A percentile compares a stretch with the other conserved stretches of the same genome.
Evolutionary conservation across 2,888 invertebrate species (phyloP).

Genomic region (Mesochorus sp.): DNA sequence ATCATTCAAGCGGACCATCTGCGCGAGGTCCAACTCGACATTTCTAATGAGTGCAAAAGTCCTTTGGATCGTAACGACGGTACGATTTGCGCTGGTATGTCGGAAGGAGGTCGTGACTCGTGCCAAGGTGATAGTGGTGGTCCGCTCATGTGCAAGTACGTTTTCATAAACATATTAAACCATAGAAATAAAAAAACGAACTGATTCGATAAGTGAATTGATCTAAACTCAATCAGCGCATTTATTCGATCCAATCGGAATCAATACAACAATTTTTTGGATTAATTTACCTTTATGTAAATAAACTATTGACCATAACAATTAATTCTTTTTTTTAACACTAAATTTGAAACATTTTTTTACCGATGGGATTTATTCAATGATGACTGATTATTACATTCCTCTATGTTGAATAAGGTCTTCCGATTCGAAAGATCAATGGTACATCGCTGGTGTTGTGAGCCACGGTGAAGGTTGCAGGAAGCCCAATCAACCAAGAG

Average conservation of each 20-base stretch:
- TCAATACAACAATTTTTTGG: no score
- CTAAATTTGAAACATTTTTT: no score
- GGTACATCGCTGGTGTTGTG: slow-evolving; percentile 92
- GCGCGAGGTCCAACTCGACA: slow-evolving; percentile 90
- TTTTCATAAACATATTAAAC: neutral
- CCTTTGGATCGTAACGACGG: slow-evolving; percentile 86
- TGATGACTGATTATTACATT: neutral
- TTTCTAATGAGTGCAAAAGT: slow-evolving; percentile 87
- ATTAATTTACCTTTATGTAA: no score
- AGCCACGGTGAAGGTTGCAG: slow-evolving; percentile 95
- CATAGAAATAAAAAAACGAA: neutral
- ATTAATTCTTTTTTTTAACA: no score
- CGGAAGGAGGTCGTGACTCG: slow-evolving; percentile 90
- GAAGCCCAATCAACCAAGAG: slow-evolving; percentile 90
- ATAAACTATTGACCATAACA: no score
- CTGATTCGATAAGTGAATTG: no score
- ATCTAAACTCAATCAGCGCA: no score
- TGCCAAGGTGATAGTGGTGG: slow-evolving; percentile 95
- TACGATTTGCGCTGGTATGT: slow-evolving; percentile 90
- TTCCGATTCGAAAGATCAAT: slow-evolving; percentile 86
- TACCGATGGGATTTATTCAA: neutral
- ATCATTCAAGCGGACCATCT: slow-evolving; percentile 88
- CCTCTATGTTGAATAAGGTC: slow-evolving; percentile 81
- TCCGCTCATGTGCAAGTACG: slow-evolving; percentile 88
- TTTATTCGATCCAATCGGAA: no score